Evolutionary conservation across 2,797 vertebrate genomes (phyloP), one percentile per base, ranked within the genome.

Genomic region (Chromis chromis): DNA sequence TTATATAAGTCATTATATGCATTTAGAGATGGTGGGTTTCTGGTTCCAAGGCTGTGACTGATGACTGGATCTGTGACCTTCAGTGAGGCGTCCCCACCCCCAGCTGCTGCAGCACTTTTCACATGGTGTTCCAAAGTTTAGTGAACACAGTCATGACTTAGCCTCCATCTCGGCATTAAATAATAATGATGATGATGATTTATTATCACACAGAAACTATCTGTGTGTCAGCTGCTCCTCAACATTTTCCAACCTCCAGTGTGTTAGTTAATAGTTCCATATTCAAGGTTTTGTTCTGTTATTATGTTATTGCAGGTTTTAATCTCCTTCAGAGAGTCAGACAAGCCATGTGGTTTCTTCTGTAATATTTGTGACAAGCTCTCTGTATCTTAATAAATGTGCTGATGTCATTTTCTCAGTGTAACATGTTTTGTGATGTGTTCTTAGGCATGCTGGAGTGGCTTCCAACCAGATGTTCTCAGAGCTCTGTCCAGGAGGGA

Each of bases 401-500:
- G 4, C 6, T 31, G 28, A 5, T 31, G 28, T 3, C 12, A 13
- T 39, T 39, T 12, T 11, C 36, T 39, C 10, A 39, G 6, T 39
- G 28, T 31, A 12, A 11, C 36, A 39, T 42, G 40, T 42, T 14
- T 42, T 70, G 22, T 74, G 25, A 48, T 82, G 66, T 14, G 22
- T 84, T 86, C 70, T 0, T 44, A 99, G 97, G 94, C 94, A 0
- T 94, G 94, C 50, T 96, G 96, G 96, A 96, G 94, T 77, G 95
- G 95, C 22, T 87, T 97, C 88, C 95, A 95, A 79, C 93, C 94
- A 33, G 95, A 96, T 36, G 86, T 92, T 16, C 93, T 97, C 78
- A 92, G 94, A 93, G 86, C 87, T 57, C 86, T 96, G 70, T 93
- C 92, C 87, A 95, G 94, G 73, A 94, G 98, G 64, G 89, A 92